Conservation (phyloP, 2,113 vertebrate species). For the Tautogolabrus adspersus region DNA sequence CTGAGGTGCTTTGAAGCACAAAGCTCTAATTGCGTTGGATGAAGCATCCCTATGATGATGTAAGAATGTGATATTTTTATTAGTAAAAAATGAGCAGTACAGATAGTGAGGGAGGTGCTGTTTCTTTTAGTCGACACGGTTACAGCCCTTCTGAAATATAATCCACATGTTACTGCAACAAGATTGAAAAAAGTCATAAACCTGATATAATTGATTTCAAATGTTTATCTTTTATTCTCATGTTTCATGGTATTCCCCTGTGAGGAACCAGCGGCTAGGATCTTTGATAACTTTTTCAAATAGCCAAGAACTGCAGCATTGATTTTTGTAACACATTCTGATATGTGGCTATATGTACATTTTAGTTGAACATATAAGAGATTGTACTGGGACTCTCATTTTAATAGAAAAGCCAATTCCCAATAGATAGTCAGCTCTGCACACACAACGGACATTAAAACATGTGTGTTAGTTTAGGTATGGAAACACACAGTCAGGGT, state of each 20-base stretch:
- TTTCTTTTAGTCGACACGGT: no score
- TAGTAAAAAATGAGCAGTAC: no score
- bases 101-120: no score
- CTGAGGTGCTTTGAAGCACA: no score
- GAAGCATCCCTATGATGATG: no score
- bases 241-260: not conserved
- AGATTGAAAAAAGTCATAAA: no score
- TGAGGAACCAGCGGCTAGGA: not conserved
- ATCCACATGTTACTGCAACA: no score
- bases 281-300: not conserved
- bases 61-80: no score
- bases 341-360: slow-evolving; percentile 33
- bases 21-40: no score
- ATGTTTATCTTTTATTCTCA: not conserved
- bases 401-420: slow-evolving; percentile 22
- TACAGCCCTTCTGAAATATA: no score
- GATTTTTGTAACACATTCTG: slow-evolving; percentile 42
- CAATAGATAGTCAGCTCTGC: slow-evolving; percentile 27
- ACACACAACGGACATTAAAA: slow-evolving; percentile 32
- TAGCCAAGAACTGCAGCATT: not conserved
- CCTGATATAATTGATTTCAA: not conserved
- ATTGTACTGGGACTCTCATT: slow-evolving; percentile 15
- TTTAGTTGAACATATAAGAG: slow-evolving; percentile 40
- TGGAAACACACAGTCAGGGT: slow-evolving; percentile 34
- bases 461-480: slow-evolving; percentile 43